A percentile compares a stretch with the other conserved stretches of the same genome.
Evolutionary conservation across 1,140 invertebrate genomes (phyloP).

Genomic region (Neoseiulus cucumeris): DNA sequence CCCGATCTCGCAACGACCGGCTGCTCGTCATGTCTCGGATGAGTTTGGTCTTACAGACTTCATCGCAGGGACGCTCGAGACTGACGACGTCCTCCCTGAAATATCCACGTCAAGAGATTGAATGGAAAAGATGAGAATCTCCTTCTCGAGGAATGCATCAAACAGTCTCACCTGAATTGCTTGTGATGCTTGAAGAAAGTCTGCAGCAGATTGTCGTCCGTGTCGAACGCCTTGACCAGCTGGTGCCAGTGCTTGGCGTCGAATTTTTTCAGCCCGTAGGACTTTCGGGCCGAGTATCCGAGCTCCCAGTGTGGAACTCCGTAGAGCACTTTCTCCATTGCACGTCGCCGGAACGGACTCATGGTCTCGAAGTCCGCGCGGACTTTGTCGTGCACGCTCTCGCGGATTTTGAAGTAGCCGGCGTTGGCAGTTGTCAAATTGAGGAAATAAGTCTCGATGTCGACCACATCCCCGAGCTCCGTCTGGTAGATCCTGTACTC

Average conservation of each 20-base stretch:
- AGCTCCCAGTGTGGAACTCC: slow-evolving; percentile 57
- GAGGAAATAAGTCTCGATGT: slow-evolving; percentile 87
- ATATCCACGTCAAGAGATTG: not conserved
- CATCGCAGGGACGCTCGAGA: not conserved
- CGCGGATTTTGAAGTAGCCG: slow-evolving; percentile 4
- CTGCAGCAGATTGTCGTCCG: slow-evolving; percentile 62
- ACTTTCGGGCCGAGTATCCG: slow-evolving; percentile 58
- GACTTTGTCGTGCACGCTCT: not conserved
- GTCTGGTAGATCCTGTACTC: slow-evolving; percentile 5
- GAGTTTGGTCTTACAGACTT: not conserved
- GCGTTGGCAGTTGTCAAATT: slow-evolving; percentile 74
- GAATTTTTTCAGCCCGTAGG: slow-evolving; percentile 57
- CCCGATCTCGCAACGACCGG: not conserved
- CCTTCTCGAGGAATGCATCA: not conserved
- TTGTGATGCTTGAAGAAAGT: slow-evolving; percentile 37
- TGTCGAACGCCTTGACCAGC: slow-evolving; percentile 59
- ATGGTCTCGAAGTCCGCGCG: not conserved
- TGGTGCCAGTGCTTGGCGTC: slow-evolving; percentile 65
- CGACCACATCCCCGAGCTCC: slow-evolving; percentile 38
- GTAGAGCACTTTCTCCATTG: slow-evolving; percentile 13
- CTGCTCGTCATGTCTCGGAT: not conserved
- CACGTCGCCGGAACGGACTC: slow-evolving; percentile 3
- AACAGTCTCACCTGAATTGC: not conserved
- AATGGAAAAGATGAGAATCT: not conserved
- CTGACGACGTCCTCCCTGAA: not conserved